Evolutionary conservation across 2,888 invertebrate species (phyloP).

Genomic region (Falcaria lacertinaria): DNA sequence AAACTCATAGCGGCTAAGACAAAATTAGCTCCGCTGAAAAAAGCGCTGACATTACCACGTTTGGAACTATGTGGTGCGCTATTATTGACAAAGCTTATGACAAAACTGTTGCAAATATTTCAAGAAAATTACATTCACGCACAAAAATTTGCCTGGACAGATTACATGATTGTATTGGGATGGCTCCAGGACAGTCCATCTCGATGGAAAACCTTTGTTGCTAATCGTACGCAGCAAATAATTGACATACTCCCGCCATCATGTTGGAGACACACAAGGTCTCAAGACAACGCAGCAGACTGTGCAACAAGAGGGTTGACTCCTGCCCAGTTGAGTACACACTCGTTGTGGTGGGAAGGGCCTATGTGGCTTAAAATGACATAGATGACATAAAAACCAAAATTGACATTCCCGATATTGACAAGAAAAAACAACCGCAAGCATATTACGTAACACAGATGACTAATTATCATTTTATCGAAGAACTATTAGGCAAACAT

Average conservation of each 20-base stretch:
- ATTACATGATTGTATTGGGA: slow-evolving; percentile 12
- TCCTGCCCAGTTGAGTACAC: not conserved
- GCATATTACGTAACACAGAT: not conserved
- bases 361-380: slow-evolving; percentile 4
- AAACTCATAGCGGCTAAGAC: slow-evolving; percentile 14
- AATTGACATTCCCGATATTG: not conserved
- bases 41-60: slow-evolving; percentile 12
- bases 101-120: not conserved
- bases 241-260: slow-evolving; percentile 5
- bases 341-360: slow-evolving; percentile 11
- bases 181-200: slow-evolving; percentile 11
- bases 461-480: not conserved
- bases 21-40: slow-evolving; percentile 13
- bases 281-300: slow-evolving; percentile 14
- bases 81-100: not conserved
- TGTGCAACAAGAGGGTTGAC: slow-evolving; percentile 10
- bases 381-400: not conserved
- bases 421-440: slow-evolving; percentile 1
- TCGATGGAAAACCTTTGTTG: slow-evolving; percentile 15
- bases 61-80: slow-evolving; percentile 6
- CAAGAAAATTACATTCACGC: not conserved
- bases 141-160: slow-evolving; percentile 5
- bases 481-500: slow-evolving; percentile 2
- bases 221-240: slow-evolving; percentile 13
- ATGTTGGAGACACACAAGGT: slow-evolving; percentile 10